These are phyloP conservation scores for Argyrosomus regius DNA, from an alignment of 2,797 vertebrate genomes.

Conservation along the genomic window DNA sequence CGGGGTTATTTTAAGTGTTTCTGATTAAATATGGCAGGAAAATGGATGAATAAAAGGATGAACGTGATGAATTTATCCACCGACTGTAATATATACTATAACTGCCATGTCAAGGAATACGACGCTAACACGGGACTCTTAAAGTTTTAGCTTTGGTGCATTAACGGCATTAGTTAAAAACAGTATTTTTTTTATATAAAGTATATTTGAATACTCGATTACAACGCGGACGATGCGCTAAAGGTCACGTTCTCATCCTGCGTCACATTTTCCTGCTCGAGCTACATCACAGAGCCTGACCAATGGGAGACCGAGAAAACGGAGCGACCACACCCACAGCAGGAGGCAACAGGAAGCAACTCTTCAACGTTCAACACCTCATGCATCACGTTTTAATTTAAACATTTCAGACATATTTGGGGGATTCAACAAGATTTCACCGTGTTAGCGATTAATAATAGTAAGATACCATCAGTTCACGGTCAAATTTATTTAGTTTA, in stretches of 20 bases:
- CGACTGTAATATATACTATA: too few species aligned
- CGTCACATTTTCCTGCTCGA: constrained; percentile 82
- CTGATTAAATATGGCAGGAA: neutral
- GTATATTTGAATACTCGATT: too few species aligned
- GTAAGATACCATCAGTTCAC: rapidly evolving
- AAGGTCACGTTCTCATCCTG: constrained; percentile 84
- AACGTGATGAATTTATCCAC: neutral
- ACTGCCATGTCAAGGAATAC: neutral
- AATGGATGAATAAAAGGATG: neutral
- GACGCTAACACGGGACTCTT: neutral
- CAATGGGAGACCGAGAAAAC: constrained; percentile 65
- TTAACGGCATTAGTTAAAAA: too few species aligned
- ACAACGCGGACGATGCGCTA: constrained; percentile 66
- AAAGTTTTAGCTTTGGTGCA: neutral
- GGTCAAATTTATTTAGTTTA: neutral
- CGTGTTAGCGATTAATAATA: neutral
- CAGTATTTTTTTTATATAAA: too few species aligned
- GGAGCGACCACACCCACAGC: constrained; percentile 69
- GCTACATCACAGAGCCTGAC: constrained; percentile 41
- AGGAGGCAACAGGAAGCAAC: constrained; percentile 74
- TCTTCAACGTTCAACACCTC: constrained; percentile 3
- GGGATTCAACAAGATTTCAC: rapidly evolving
- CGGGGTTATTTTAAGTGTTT: neutral
- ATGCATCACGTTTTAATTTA: constrained; percentile 10
- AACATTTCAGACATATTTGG: neutral